These are phyloP conservation scores for Netelia fuscicornis DNA, from an alignment of 2,888 invertebrate species.

Conservation along the genomic window DNA sequence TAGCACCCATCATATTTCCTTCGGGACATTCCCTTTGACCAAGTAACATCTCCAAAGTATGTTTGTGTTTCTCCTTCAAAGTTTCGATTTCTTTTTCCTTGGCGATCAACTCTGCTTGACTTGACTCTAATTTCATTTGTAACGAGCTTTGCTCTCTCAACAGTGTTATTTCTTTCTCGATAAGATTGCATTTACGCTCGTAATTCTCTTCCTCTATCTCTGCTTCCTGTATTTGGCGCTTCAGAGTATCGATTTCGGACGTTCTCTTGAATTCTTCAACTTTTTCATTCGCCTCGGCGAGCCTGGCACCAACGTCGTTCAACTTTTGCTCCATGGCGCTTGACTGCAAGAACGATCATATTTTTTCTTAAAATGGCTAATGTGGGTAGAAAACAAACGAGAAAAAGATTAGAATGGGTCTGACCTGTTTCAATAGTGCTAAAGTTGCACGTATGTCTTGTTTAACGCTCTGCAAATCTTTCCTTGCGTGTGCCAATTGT, in stretches of 20 bases:
- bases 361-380: background rate
- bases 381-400: background rate
- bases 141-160: slow-evolving; percentile 88
- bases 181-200: slow-evolving; percentile 87
- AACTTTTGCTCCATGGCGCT: slow-evolving; percentile 85
- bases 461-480: slow-evolving; percentile 86
- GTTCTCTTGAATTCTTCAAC: slow-evolving; percentile 77
- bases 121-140: slow-evolving; percentile 88
- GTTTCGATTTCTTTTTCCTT: slow-evolving; percentile 87
- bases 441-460: slow-evolving; percentile 85
- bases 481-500: slow-evolving; percentile 87
- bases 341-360: slow-evolving; percentile 69
- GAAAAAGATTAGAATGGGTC: slow-evolving; percentile 29
- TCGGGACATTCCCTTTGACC: slow-evolving; percentile 87
- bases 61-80: slow-evolving; percentile 89
- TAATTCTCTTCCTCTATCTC: slow-evolving; percentile 87
- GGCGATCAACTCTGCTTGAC: slow-evolving; percentile 85
- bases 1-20: slow-evolving; percentile 86
- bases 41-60: slow-evolving; percentile 88
- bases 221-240: slow-evolving; percentile 87
- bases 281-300: slow-evolving; percentile 75
- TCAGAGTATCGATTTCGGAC: slow-evolving; percentile 86
- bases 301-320: slow-evolving; percentile 82
- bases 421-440: slow-evolving; percentile 85
- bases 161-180: slow-evolving; percentile 88